These are phyloP conservation scores for Drosophila ezoana DNA, from an alignment of 2,888 invertebrate species.

Conservation along the genomic window DNA sequence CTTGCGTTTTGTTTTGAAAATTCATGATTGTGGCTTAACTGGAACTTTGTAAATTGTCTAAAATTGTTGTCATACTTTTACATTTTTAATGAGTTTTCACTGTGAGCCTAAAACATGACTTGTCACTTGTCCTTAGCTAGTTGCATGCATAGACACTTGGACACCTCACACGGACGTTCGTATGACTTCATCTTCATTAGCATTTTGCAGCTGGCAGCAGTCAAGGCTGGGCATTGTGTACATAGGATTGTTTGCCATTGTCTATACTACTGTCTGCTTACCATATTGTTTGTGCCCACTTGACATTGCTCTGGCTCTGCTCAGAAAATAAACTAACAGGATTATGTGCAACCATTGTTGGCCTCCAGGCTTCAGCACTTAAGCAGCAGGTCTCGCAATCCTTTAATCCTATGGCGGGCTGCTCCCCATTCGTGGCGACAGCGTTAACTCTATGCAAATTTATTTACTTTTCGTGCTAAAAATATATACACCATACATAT, in stretches of 20 bases:
- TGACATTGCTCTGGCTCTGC: constrained; percentile 57
- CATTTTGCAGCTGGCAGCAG: constrained; percentile 45
- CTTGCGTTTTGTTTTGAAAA: constrained; percentile 42
- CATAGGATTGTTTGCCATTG: constrained; percentile 39
- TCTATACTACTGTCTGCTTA: constrained; percentile 33
- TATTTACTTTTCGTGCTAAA: constrained; percentile 70
- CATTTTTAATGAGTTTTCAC: constrained; percentile 54
- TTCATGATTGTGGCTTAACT: constrained; percentile 46
- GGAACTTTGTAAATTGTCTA: constrained; percentile 48
- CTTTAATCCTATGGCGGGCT: constrained; percentile 58
- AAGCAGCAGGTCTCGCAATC: constrained; percentile 58
- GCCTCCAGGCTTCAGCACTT: constrained; percentile 39
- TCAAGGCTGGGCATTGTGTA: constrained; percentile 47
- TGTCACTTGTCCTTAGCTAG: constrained; percentile 26
- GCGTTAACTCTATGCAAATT: constrained; percentile 70
- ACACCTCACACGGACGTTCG: constrained; percentile 17
- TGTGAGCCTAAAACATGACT: constrained; percentile 47
- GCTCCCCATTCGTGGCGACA: constrained; percentile 23
- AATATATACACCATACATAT: constrained; percentile 39
- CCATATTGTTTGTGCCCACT: constrained; percentile 63
- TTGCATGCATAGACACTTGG: background rate
- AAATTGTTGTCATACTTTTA: constrained; percentile 37
- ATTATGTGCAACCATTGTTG: constrained; percentile 68
- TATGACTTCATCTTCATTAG: constrained; percentile 69
- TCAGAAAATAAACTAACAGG: constrained; percentile 74